Base-by-base conservation (phyloP, 1,140 invertebrate species). In the Macrobrachium rosenbergii region DNA sequence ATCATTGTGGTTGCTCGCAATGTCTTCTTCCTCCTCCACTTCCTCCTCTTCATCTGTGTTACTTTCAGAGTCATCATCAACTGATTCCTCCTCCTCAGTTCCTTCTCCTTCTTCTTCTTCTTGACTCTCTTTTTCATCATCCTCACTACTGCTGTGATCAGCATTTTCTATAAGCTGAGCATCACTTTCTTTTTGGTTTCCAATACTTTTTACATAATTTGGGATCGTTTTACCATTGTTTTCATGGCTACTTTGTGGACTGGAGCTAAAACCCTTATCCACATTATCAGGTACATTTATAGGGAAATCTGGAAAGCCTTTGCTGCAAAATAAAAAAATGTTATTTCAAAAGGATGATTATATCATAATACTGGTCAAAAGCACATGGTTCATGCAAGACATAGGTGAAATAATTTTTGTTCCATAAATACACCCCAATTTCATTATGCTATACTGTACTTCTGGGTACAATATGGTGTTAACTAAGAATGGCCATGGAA, bases 241-340 rank as follows among this genome's bases (percentile, higher is more conserved):
- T 72, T n/a, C 16, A 72, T 72, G 52, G 60, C 45, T 28, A 12
- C 52, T 69, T 16, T 73, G 60, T 16, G 64, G 59, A 19, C 43
- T 63, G 7, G 16, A 37, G 45, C 28, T 62, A 37, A 45, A 23
- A 43, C 28, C 80, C 59, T 58, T 23, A 12, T 69, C 69, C 19
- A 19, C 52, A 75, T 75, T 60, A 23, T 83, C 82, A 37, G 19
- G 21, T 6, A 43, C 58, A 60, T 62, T 62, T 28, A 21, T 10
- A n/a, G 82, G 73, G 37, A 84, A 84, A 17, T 76, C 59, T n/a
- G 59, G 73, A 52, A 84, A 84, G 17, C 82, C 82, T 64, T 84
- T 84, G 82, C 82, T 84, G 82, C 12, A 52, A 52, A 52, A 52
- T 52, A 52, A 52, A 43, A 73, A 16, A 75, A 16, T 1, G 5